Base-by-base conservation (phyloP, 2,113 vertebrate species). In the Clarias magur region DNA sequence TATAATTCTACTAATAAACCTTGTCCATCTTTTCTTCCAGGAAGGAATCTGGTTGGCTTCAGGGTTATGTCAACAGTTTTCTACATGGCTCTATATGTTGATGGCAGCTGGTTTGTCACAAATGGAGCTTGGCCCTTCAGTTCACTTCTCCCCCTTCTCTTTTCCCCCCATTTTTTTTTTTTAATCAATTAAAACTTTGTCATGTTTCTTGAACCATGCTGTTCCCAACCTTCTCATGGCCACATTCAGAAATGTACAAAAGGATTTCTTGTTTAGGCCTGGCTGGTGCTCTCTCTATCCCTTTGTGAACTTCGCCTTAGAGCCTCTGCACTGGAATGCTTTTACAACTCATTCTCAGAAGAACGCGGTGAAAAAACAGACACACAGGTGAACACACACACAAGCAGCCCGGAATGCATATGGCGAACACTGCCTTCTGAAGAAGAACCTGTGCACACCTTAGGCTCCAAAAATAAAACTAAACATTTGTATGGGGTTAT, bases 191-290 rank as follows among this genome's bases (percentile, higher is more conserved):
- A 78, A 76, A 93, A 93, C 90, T 93, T 93, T 93, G 91, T 91
- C 91, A 94, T 94, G 93, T 93, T 94, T 94, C 92, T 93, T 88
- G 88, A 93, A 94, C 91, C 91, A 90, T 87, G 89, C 88, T 78
- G 80, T 93, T 93, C 90, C 90, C 92, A 93, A 93, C 93, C 93
- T 91, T 93, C 92, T 93, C 93, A 93, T 93, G 92, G 91, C 89
- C 92, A 93, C 94, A 93, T 95, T 94, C 93, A 93, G 30, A 79
- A 38, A 75, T 34, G 90, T 93, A 95, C 94, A 95, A 95, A 95
- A 93, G 93, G 91, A 86, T 93, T 92, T 93, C 94, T 48, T 94
- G 94, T 94, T 94, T 25, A 90, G 10, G 91, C 89, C 92, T 87
- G 92, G 91, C 92, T 93, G 92, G 60, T 67, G 42, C 92, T 93